Percentiles rank a stretch among this genome's conserved stretches.
Conservation (phyloP, 2,113 vertebrate species). For the Callipepla squamata region DNA sequence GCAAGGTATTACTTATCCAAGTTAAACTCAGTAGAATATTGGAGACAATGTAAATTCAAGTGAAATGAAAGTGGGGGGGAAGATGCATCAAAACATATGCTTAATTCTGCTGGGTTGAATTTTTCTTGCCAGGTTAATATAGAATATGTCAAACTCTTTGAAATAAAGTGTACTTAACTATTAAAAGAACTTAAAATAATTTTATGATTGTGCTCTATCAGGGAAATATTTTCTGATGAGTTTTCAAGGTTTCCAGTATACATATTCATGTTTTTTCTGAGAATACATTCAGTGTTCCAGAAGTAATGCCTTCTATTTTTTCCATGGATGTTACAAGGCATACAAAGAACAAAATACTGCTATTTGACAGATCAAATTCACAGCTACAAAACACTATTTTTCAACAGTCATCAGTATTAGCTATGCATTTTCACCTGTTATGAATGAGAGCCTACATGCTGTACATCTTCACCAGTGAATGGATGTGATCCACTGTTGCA, state of each 20-base stretch:
- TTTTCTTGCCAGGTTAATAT: not conserved
- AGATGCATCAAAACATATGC: accelerated
- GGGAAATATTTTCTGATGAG: not conserved
- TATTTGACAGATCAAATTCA: no score
- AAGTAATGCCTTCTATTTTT: not conserved
- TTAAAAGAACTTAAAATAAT: not conserved
- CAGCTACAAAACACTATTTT: no score
- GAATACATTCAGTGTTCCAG: not conserved
- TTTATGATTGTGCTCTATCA: not conserved
- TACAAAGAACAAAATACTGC: no score
- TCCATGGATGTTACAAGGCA: no score
- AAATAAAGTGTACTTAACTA: not conserved
- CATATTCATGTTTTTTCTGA: not conserved
- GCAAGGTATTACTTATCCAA: no score
- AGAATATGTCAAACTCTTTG: not conserved
- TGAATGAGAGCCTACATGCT: no score
- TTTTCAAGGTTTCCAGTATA: not conserved
- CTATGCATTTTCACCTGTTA: no score
- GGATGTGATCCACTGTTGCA: no score
- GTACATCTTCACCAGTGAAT: no score
- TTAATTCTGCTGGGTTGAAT: not conserved
- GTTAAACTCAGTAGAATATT: not conserved
- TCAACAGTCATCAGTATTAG: no score
- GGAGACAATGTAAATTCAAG: not conserved
- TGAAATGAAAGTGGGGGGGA: not conserved